phyloP scores from a whole-genome alignment of 2,888 invertebrate genomes.

The Trilocha varians region DNA sequence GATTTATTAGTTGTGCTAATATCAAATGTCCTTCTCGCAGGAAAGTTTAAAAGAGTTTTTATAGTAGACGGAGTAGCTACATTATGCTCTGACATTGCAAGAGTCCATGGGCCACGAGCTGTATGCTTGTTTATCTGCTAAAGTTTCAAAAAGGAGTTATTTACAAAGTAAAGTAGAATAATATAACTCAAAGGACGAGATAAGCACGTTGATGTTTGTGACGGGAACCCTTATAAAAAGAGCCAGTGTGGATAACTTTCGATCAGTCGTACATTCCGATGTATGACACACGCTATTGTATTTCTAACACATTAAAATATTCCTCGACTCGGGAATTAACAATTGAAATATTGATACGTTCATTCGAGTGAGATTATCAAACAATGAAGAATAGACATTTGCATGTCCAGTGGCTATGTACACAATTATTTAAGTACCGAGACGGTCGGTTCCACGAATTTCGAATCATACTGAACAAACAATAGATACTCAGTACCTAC shows the following conservation, averaged over 20 bases:
- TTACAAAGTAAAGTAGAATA: constrained; percentile 13
- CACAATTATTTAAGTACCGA: constrained; percentile 1
- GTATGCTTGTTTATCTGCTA: constrained; percentile 37
- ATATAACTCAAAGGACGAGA: no score
- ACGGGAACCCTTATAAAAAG: neutral
- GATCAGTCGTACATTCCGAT: constrained; percentile 39
- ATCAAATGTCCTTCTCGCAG: no score
- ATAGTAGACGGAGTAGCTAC: no score
- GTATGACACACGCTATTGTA: constrained; percentile 45
- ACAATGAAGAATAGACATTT: constrained; percentile 20
- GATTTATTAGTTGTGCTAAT: no score
- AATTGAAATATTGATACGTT: constrained; percentile 31
- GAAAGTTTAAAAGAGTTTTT: no score
- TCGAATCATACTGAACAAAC: neutral
- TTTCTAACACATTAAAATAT: constrained; percentile 38
- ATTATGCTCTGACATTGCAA: no score
- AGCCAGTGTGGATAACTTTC: constrained; percentile 15
- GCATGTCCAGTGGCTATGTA: neutral
- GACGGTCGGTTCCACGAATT: neutral
- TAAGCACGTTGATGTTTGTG: no score
- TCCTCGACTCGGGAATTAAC: constrained; percentile 36
- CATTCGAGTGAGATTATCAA: constrained; percentile 26
- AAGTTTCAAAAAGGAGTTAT: constrained; percentile 15
- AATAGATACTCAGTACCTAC: neutral
- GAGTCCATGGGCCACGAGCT: constrained; percentile 19